Conservation (phyloP, 2,113 vertebrate genomes). For the Melanocharis versteri region DNA sequence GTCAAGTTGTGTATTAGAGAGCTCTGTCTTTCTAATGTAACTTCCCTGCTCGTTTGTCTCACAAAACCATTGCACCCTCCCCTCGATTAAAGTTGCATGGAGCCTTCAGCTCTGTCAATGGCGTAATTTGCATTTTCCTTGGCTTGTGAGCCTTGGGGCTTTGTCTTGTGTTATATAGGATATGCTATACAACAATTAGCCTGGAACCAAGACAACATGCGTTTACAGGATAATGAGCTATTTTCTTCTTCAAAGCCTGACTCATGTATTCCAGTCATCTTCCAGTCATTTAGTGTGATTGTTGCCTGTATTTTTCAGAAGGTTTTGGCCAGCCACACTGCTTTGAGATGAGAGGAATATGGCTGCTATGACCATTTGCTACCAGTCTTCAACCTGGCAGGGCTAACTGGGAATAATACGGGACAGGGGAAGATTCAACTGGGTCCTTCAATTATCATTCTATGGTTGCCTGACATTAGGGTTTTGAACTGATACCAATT, state of each 20-base stretch:
- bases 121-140: conserved; percentile 37
- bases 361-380: not conserved
- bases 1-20: not conserved
- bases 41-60: conserved; percentile 16
- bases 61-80: not conserved
- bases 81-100: conserved; percentile 12
- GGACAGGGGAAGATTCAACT: not conserved
- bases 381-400: not conserved
- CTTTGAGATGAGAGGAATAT: not conserved
- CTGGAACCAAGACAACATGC: not conserved
- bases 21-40: not conserved
- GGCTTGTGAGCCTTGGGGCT: conserved; percentile 3
- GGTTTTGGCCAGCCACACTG: not conserved
- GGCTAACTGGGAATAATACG: not conserved
- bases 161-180: conserved; percentile 17
- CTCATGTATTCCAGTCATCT: not conserved
- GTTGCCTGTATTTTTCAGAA: not conserved
- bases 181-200: conserved; percentile 38
- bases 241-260: conserved; percentile 2
- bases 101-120: conserved; percentile 1
- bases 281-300: not conserved
- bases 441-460: not conserved
- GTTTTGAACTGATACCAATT: not conserved
- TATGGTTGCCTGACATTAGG: not conserved
- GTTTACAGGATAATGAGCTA: conserved; percentile 18